A percentile compares a stretch with the other conserved stretches of the same genome.
Evolutionary conservation across 2,113 vertebrate genomes (phyloP).

Genomic region (Cynoglossus semilaevis): DNA sequence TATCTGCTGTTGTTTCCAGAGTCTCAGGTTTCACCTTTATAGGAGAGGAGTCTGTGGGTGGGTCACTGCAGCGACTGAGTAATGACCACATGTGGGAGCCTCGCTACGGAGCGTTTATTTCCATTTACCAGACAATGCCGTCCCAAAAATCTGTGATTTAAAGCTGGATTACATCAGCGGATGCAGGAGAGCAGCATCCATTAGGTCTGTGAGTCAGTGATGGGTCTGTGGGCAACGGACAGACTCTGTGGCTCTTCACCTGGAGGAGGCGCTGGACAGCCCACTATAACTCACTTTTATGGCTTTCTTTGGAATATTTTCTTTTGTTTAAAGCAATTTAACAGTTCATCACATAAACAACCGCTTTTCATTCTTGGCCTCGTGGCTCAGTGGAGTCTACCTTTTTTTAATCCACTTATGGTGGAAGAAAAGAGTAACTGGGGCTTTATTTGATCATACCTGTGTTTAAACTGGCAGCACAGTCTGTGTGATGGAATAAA

Average conservation of each 20-base stretch:
- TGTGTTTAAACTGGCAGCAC: neutral
- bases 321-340: slow-evolving; percentile 20
- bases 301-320: slow-evolving; percentile 16
- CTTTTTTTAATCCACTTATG: slow-evolving; percentile 4
- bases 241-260: slow-evolving; percentile 46
- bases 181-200: slow-evolving; percentile 38
- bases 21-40: slow-evolving; percentile 51
- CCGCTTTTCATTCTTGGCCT: slow-evolving; percentile 18
- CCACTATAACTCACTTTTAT: slow-evolving; percentile 35
- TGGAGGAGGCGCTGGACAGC: slow-evolving; percentile 20
- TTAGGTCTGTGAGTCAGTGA: slow-evolving; percentile 54
- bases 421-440: slow-evolving; percentile 10
- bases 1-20: neutral
- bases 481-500: neutral
- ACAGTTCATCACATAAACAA: slow-evolving; percentile 41
- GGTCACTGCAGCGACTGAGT: slow-evolving; percentile 48
- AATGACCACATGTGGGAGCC: slow-evolving; percentile 39
- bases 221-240: slow-evolving; percentile 36
- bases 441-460: neutral
- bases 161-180: slow-evolving; percentile 43
- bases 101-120: slow-evolving; percentile 50
- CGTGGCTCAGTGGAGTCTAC: slow-evolving; percentile 6
- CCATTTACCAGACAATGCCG: slow-evolving; percentile 45
- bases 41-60: slow-evolving; percentile 48
- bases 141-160: slow-evolving; percentile 44